Evolutionary conservation across 2,888 invertebrate species (phyloP), one percentile per base, ranked within the genome.

Genomic region (Eretmocerus hayati): DNA sequence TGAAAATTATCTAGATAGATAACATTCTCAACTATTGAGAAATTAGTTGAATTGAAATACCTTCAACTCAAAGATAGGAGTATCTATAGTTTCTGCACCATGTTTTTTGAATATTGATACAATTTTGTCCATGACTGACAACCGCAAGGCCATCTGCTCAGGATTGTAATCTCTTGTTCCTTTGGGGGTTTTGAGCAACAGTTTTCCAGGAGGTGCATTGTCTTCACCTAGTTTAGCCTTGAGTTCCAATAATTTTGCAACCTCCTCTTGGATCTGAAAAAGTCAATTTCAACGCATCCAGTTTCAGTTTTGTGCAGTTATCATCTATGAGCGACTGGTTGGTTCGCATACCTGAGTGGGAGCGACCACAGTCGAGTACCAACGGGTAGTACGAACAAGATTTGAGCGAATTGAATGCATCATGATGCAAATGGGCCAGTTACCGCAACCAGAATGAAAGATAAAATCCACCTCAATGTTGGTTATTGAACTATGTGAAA

Each of bases 51-150:
- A 26, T 6, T 26, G 11, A 26, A 26, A 11, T 70, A 91, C 93
- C 81, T 91, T 96, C 15, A 96, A 74, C 74, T 97, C 97, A 77
- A 97, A 96, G 16, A 97, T 90, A 36, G 97, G 97, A 20, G 97
- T 97, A 66, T 99, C 99, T 65, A 99, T 95, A 18, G 94, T 91
- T 67, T 93, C 94, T 16, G 95, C 99, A 32, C 99, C 99, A 65
- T 99, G 97, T 56, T 85, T 86, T 69, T 96, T 93, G 69, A 99
- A 99, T 47, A 93, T 87, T 4, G 80, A 72, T 19, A 89, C 79
- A 55, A 99, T 90, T 72, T 88, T 91, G 52, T 87, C 81, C 57
- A 99, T 76, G 1, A 93, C 90, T 52, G 80, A 77, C 62, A 90
- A 84, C 23, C 97, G 80, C 50, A 99, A 77, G 1, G 90, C 85